phyloP scores from a whole-genome alignment of 2,113 vertebrate genomes.

The Budorcas taxicolor region DNA sequence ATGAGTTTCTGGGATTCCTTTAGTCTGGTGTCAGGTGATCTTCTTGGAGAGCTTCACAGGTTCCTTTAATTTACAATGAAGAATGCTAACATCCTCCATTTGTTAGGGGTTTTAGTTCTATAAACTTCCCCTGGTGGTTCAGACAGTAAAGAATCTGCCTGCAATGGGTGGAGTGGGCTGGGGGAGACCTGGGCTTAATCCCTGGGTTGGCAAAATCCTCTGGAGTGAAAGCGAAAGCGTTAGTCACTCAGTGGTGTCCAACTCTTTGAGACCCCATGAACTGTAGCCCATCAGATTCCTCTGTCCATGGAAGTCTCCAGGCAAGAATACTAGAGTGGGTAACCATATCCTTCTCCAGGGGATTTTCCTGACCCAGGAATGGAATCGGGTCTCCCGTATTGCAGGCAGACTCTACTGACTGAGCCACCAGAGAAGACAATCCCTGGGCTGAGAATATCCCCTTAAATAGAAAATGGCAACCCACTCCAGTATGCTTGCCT shows the following conservation, averaged over 20 bases:
- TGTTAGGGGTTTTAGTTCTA: neutral
- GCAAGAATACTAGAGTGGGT: neutral
- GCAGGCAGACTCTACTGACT: neutral
- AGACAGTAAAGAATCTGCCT: neutral
- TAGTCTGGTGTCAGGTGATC: neutral
- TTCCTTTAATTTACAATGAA: neutral
- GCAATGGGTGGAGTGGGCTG: neutral
- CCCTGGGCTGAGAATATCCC: neutral
- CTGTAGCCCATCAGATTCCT: neutral
- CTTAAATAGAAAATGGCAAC: neutral
- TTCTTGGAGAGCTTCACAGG: neutral
- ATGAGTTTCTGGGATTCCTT: neutral
- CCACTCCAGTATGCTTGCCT: neutral
- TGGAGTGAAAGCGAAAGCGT: neutral
- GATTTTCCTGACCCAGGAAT: neutral
- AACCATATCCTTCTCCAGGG: neutral
- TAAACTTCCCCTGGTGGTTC: neutral
- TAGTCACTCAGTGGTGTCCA: neutral
- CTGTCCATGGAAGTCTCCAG: neutral
- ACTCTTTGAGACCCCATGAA: neutral
- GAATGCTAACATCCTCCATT: neutral
- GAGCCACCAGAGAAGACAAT: neutral
- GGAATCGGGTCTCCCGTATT: accelerated
- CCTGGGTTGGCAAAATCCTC: neutral
- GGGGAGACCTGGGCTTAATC: neutral